phyloP scores from a whole-genome alignment of 2,113 vertebrate species.

The Laticauda colubrina region DNA sequence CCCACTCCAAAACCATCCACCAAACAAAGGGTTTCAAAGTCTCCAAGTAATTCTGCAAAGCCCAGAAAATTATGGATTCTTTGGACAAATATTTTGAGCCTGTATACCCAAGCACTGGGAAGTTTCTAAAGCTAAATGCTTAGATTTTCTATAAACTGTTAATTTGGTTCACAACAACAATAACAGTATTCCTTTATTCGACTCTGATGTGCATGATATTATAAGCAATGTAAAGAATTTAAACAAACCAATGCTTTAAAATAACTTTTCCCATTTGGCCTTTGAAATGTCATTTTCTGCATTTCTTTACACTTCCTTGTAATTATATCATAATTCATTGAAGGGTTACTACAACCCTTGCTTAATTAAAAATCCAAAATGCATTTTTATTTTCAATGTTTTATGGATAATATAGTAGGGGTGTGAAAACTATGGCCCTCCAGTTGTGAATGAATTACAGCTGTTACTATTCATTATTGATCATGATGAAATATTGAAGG shows the following conservation, averaged over 20 bases:
- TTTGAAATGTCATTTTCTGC: background rate
- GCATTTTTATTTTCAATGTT: background rate
- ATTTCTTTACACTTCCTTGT: background rate
- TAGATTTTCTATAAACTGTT: background rate
- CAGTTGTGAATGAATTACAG: background rate
- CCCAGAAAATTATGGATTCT: background rate
- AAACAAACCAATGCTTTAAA: background rate
- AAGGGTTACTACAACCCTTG: background rate
- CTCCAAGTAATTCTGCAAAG: background rate
- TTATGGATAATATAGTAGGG: slow-evolving; percentile 1
- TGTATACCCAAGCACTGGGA: background rate
- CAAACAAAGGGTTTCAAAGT: background rate
- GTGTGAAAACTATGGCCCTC: background rate
- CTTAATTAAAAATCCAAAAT: slow-evolving; percentile 9
- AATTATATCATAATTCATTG: background rate
- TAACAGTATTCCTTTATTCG: background rate
- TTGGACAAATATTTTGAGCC: background rate
- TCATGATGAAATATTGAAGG: background rate
- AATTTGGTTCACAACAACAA: background rate
- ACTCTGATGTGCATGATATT: background rate
- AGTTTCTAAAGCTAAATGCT: background rate
- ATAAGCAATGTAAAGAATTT: background rate
- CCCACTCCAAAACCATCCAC: background rate
- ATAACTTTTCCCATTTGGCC: background rate
- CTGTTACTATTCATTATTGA: background rate